Percentiles rank a stretch among this genome's conserved stretches.
Evolutionary conservation across 2,113 vertebrate genomes (phyloP).

Genomic region (Zosterops borbonicus): DNA sequence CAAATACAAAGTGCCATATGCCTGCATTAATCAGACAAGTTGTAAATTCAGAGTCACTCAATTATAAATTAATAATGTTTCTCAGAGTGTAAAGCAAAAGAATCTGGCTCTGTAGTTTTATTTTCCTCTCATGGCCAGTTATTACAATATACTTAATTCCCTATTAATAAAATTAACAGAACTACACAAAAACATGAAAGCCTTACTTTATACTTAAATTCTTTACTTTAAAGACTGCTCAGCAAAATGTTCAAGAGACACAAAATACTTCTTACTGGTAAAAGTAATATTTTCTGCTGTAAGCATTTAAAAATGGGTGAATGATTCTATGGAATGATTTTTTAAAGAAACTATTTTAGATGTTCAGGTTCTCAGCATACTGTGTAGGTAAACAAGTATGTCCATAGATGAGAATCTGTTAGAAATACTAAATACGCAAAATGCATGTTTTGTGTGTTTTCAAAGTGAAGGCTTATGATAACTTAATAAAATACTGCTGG

Average conservation of each 20-base stretch:
- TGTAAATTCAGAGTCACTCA: slow-evolving; percentile 50
- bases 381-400: neutral
- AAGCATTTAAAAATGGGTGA: neutral
- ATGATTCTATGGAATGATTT: neutral
- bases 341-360: neutral
- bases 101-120: neutral
- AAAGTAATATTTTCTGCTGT: neutral
- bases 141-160: neutral
- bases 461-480: neutral
- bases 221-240: neutral
- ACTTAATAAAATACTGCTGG: neutral
- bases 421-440: neutral
- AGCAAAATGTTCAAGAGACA: neutral
- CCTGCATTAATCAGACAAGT: slow-evolving; percentile 66
- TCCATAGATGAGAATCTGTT: neutral
- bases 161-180: neutral
- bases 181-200: neutral
- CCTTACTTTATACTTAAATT: neutral
- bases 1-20: slow-evolving; percentile 55
- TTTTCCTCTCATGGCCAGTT: neutral
- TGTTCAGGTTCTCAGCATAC: neutral
- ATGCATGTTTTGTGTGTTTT: neutral
- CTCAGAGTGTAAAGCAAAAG: neutral
- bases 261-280: neutral
- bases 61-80: slow-evolving; percentile 59